phyloP scores from a whole-genome alignment of 1,140 invertebrate genomes.

The Melipona quadrifasciata region DNA sequence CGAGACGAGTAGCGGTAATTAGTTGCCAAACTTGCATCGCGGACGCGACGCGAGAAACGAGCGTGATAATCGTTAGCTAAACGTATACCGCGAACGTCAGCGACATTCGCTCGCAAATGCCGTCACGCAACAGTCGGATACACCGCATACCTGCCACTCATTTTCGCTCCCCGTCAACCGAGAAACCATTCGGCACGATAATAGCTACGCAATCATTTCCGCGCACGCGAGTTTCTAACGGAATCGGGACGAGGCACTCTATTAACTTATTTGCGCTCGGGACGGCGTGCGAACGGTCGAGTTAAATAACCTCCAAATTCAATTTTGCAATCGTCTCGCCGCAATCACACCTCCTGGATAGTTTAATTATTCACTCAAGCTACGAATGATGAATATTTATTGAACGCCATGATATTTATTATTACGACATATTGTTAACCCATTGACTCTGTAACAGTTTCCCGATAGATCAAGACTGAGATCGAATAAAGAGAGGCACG shows the following conservation, averaged over 20 bases:
- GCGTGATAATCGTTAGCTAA: neutral
- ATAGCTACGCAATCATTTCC: slow-evolving; percentile 23
- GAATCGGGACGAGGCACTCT: slow-evolving; percentile 10
- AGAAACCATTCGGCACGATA: slow-evolving; percentile 27
- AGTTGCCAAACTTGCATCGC: neutral
- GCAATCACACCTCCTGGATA: neutral
- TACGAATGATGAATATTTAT: slow-evolving; percentile 1
- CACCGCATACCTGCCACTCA: slow-evolving; percentile 17
- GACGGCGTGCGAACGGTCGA: neutral
- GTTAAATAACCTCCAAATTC: neutral
- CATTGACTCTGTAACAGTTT: neutral
- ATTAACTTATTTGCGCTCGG: slow-evolving; percentile 1
- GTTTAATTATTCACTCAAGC: neutral
- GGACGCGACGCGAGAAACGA: neutral
- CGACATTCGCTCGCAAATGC: neutral
- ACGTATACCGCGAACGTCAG: neutral
- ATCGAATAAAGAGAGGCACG: neutral
- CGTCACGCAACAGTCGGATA: neutral
- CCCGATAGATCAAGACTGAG: slow-evolving; percentile 15
- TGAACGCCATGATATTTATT: slow-evolving; percentile 45
- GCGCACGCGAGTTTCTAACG: slow-evolving; percentile 61
- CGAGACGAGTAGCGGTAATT: neutral
- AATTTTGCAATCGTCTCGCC: slow-evolving; percentile 43
- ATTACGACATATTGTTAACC: slow-evolving; percentile 13
- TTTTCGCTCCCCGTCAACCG: slow-evolving; percentile 15